A percentile compares a stretch with the other conserved stretches of the same genome.
Evolutionary conservation across 2,113 vertebrate genomes (phyloP).

Genomic region (Daphoenositta chrysoptera): DNA sequence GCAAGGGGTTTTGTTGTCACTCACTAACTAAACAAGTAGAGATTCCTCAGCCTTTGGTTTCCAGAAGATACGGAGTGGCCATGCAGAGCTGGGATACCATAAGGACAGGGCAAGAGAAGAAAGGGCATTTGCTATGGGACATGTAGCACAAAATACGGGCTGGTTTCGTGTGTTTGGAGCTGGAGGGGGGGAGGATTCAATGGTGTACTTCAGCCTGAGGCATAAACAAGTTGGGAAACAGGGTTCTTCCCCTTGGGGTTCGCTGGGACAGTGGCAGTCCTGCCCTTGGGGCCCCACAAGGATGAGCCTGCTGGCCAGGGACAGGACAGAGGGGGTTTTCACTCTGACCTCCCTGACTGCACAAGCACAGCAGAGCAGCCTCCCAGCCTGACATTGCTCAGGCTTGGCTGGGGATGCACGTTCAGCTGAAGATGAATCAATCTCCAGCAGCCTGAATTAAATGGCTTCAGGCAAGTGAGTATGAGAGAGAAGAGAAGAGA

Average conservation of each 20-base stretch:
- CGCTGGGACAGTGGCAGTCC: accelerated
- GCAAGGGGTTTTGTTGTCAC: neutral
- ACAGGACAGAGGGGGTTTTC: neutral
- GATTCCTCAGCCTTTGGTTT: neutral
- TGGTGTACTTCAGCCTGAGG: neutral
- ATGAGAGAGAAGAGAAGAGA: neutral
- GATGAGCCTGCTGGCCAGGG: accelerated
- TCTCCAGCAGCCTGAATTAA: neutral
- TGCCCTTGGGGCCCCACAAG: neutral
- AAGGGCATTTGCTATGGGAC: neutral
- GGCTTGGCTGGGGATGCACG: neutral
- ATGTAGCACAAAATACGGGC: accelerated
- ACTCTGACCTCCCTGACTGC: neutral
- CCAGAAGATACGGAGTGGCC: accelerated
- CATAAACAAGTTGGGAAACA: neutral
- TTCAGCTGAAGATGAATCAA: neutral
- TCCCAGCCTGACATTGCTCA: neutral
- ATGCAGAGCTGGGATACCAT: neutral
- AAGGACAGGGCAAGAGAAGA: neutral
- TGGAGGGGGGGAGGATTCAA: neutral
- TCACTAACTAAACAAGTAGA: neutral
- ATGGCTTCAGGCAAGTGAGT: neutral
- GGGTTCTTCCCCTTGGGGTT: neutral
- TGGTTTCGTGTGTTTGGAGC: neutral
- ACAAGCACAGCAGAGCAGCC: accelerated